phyloP scores from a whole-genome alignment of 2,113 vertebrate species.

The Patagioenas fasciata region DNA sequence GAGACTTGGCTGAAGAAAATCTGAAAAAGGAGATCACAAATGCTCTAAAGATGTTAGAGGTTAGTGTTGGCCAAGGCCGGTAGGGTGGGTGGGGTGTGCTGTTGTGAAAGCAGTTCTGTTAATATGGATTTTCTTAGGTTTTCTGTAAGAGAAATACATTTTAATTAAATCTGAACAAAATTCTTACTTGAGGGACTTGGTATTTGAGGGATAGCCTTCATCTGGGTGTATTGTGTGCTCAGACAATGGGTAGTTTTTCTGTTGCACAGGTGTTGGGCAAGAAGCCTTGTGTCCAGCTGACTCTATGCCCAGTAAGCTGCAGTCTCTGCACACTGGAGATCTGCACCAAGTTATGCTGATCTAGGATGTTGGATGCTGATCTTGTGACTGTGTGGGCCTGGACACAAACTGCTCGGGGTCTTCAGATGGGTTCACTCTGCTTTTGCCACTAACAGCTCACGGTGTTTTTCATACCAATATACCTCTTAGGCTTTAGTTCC shows the following conservation, averaged over 20 bases:
- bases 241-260: background rate
- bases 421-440: background rate
- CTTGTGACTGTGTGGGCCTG: background rate
- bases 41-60: conserved; percentile 89
- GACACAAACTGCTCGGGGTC: background rate
- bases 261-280: background rate
- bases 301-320: background rate
- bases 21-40: conserved; percentile 89
- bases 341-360: background rate
- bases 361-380: background rate
- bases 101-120: background rate
- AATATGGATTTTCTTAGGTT: accelerated
- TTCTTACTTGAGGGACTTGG: background rate
- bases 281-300: background rate
- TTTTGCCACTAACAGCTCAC: background rate
- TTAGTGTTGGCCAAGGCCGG: conserved; percentile 6
- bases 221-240: too few relatives aligned
- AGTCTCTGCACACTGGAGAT: background rate
- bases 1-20: conserved; percentile 94
- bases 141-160: too few relatives aligned
- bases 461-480: background rate
- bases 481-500: conserved; percentile 81
- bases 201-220: background rate
- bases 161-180: too few relatives aligned
- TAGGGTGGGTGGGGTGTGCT: background rate